Evolutionary conservation across 2,888 invertebrate genomes (phyloP), one percentile per base, ranked within the genome.

Genomic region (Cyclophora punctaria): DNA sequence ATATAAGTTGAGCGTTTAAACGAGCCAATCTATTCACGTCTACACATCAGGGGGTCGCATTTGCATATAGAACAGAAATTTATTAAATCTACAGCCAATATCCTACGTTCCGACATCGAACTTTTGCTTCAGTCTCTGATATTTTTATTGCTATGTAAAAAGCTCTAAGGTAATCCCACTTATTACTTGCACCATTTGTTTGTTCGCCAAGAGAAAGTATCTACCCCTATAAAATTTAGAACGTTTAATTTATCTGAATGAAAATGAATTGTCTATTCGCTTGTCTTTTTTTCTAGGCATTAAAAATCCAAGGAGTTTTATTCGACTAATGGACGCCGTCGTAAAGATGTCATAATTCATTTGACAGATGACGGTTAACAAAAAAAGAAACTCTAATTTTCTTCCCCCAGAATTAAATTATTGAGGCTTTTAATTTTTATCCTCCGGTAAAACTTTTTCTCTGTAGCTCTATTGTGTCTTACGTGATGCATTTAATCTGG

Each of bases 71-170:
- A 88, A 86, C 84, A 86, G 86, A 86, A 87, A 88, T 88, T 88
- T 88, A 88, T 88, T 88, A 88, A 88, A 88, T 88, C 88, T 87
- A 87, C 86, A 82, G 86, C 84, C 87, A 87, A 88, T 88, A 88
- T 86, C 80, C 80, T 72, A 77, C 84, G 86, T 80, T 78, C 78
- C 80, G 75, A 84, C 84, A 85, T 82, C 80, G 80, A 84, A 83
- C 80, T 84, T 81, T 85, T 78, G 78, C 83, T 81, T 80, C 73
- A 73, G 73, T 76, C 71, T 72, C 71, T 69, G 73, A 77, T 78
- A 78, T 75, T 80, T 80, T 81, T 81, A 83, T 80, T 77, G 73
- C 67, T 77, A 72, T 72, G 70, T 76, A 71, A 73, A 73, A 69
- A 69, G 64, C 64, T 66, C 60, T 63, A 58, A 51, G 55, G 53